These are phyloP conservation scores for Heterotis niloticus DNA, from an alignment of 2,113 vertebrate genomes.

Conservation along the genomic window DNA sequence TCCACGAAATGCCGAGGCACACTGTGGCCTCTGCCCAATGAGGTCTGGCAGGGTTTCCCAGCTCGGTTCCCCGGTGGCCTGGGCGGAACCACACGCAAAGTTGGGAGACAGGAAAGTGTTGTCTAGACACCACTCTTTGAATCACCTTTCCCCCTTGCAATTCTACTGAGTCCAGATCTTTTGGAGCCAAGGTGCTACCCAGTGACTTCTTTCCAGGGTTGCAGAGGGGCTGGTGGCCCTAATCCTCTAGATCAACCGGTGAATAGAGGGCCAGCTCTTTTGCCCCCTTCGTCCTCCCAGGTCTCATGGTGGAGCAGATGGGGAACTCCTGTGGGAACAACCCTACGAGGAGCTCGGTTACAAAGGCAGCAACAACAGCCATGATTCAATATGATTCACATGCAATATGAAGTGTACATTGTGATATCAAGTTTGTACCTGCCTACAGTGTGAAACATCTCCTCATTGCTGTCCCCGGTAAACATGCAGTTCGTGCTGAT, in stretches of 20 bases:
- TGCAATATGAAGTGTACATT: background rate
- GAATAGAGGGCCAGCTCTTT: too few species aligned
- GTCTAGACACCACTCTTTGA: slow-evolving; percentile 64
- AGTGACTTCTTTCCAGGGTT: background rate
- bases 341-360: slow-evolving; percentile 13
- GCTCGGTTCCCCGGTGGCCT: slow-evolving; percentile 28
- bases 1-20: slow-evolving; percentile 43
- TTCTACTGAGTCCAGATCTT: slow-evolving; percentile 39
- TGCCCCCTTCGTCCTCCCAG: slow-evolving; percentile 34
- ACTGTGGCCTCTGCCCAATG: slow-evolving; percentile 63
- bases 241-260: too few species aligned
- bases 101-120: slow-evolving; percentile 61
- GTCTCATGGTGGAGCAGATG: slow-evolving; percentile 9
- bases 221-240: slow-evolving; percentile 9
- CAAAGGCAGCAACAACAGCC: background rate
- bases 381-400: slow-evolving; percentile 5
- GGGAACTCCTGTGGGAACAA: slow-evolving; percentile 17
- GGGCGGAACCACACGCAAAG: slow-evolving; percentile 30
- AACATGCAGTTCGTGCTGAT: background rate
- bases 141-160: slow-evolving; percentile 40
- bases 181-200: background rate
- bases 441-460: background rate
- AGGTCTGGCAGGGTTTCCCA: slow-evolving; percentile 64
- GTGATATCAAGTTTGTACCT: slow-evolving; percentile 2
- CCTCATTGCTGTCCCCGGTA: background rate